phyloP scores from a whole-genome alignment of 2,888 invertebrate genomes.

The Xestoiulus laeticollis region DNA sequence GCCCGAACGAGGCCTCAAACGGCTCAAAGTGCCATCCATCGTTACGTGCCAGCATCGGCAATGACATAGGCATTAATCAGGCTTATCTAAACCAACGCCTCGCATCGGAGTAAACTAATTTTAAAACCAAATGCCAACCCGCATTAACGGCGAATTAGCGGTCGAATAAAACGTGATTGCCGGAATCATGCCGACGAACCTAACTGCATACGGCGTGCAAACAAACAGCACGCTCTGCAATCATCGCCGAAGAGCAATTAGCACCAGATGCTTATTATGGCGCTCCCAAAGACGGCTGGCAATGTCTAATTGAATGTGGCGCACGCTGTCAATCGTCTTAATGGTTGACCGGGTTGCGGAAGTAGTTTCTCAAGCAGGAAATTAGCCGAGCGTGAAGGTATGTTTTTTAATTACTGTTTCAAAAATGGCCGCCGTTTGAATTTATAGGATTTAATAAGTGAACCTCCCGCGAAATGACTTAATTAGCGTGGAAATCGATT shows the following conservation, averaged over 20 bases:
- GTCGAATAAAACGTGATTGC: conserved; percentile 43
- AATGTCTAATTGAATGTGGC: conserved; percentile 2
- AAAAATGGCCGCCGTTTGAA: neutral
- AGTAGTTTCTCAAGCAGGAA: neutral
- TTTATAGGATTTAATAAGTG: neutral
- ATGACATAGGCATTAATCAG: conserved; percentile 11
- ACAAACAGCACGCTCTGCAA: conserved; percentile 17
- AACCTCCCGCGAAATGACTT: neutral
- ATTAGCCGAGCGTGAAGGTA: neutral
- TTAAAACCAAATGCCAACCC: conserved; percentile 29
- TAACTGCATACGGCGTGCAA: neutral
- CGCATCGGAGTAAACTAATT: conserved; percentile 40
- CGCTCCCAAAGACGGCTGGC: neutral
- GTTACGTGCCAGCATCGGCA: conserved; percentile 11
- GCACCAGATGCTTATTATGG: conserved; percentile 37
- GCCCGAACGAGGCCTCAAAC: neutral
- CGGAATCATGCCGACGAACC: neutral
- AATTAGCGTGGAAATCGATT: neutral
- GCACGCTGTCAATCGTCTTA: conserved; percentile 2
- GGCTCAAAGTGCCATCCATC: conserved; percentile 8
- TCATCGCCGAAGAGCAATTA: conserved; percentile 9
- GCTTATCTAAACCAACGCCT: conserved; percentile 29
- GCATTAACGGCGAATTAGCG: conserved; percentile 39
- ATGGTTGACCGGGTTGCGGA: neutral
- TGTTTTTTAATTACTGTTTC: neutral